A percentile compares a stretch with the other conserved stretches of the same genome.
Evolutionary conservation across 2,113 vertebrate species (phyloP).

Genomic region (Python bivittatus): DNA sequence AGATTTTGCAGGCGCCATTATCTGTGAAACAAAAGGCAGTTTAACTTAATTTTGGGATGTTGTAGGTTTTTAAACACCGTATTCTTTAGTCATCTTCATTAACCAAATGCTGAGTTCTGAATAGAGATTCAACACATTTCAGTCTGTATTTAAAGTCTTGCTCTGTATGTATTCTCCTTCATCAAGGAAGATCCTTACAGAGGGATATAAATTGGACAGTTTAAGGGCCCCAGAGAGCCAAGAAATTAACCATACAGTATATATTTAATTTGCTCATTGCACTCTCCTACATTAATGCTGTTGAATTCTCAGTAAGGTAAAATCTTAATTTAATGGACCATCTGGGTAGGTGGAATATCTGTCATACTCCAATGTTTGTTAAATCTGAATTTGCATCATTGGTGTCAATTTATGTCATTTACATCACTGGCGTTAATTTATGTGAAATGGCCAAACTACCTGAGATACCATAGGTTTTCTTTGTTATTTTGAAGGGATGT

Average conservation of each 20-base stretch:
- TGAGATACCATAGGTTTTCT: background rate
- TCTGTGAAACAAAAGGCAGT: background rate
- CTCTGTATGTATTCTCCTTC: background rate
- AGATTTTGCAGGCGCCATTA: background rate
- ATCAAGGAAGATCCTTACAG: background rate
- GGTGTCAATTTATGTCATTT: background rate
- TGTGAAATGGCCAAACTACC: background rate
- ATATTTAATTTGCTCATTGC: background rate
- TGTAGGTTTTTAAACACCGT: background rate
- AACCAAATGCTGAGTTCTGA: background rate
- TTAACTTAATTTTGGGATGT: background rate
- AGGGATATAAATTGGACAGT: too few relatives aligned
- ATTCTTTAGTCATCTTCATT: background rate
- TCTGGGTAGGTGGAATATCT: background rate
- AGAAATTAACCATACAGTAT: background rate
- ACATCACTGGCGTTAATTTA: background rate
- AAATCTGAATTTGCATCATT: background rate
- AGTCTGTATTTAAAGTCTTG: background rate
- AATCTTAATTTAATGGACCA: background rate
- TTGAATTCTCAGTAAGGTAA: background rate
- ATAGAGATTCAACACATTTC: background rate
- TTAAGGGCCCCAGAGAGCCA: background rate
- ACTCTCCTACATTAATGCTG: background rate
- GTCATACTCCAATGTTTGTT: background rate
- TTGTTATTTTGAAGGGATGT: background rate